phyloP scores from a whole-genome alignment of 2,888 invertebrate species.

The Hirtodrosophila cameraria region DNA sequence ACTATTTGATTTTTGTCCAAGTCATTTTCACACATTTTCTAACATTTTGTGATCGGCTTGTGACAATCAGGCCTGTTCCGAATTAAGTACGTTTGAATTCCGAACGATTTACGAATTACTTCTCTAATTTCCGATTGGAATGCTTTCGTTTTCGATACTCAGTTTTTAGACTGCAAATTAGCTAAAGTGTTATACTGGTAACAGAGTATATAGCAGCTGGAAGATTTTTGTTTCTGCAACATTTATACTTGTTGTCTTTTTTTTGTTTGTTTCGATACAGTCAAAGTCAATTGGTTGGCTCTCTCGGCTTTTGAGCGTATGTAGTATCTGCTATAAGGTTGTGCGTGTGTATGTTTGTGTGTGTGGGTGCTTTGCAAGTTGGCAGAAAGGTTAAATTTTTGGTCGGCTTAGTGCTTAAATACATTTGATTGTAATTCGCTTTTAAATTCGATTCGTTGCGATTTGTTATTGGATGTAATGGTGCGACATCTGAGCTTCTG shows the following conservation, averaged over 20 bases:
- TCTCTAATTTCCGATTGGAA: too few species aligned
- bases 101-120: too few species aligned
- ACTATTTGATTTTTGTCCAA: too few species aligned
- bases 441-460: conserved; percentile 76
- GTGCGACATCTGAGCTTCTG: conserved; percentile 73
- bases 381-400: conserved; percentile 53
- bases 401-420: conserved; percentile 76
- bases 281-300: conserved; percentile 68
- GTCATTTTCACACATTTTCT: too few species aligned
- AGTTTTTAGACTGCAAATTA: too few species aligned
- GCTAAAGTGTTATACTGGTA: too few species aligned
- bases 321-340: conserved; percentile 23
- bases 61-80: too few species aligned
- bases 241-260: conserved; percentile 19
- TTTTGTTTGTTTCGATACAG: conserved; percentile 28
- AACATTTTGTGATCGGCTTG: too few species aligned
- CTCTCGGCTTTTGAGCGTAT: conserved; percentile 9
- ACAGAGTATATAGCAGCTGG: too few species aligned
- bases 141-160: too few species aligned
- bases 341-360: conserved; percentile 4
- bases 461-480: conserved; percentile 79
- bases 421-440: conserved; percentile 80
- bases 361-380: conserved; percentile 11
- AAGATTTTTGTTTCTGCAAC: too few species aligned
- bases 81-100: too few species aligned